These are phyloP conservation scores for Colistium nudipinnis DNA, from an alignment of 2,113 vertebrate species.

Conservation along the genomic window DNA sequence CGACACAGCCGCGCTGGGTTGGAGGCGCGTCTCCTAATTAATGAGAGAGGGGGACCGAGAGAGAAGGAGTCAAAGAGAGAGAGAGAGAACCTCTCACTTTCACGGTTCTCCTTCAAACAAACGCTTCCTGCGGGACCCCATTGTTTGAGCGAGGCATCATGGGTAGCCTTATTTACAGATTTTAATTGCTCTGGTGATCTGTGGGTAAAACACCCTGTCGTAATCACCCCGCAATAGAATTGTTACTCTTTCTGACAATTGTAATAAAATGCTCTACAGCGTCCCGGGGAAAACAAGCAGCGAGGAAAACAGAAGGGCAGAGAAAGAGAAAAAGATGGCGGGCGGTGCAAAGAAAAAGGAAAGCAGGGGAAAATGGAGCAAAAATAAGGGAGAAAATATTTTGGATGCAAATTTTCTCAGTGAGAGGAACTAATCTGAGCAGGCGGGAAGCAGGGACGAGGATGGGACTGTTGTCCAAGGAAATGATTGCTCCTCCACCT, in stretches of 20 bases:
- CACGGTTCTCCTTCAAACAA: conserved; percentile 81
- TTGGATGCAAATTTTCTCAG: conserved; percentile 76
- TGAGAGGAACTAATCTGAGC: conserved; percentile 79
- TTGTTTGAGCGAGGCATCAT: conserved; percentile 84
- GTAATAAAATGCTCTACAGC: conserved; percentile 85
- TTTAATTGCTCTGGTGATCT: conserved; percentile 94
- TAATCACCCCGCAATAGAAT: conserved; percentile 87
- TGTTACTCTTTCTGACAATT: conserved; percentile 87
- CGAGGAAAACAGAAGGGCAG: conserved; percentile 36
- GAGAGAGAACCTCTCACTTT: conserved; percentile 72
- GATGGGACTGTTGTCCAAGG: conserved; percentile 76
- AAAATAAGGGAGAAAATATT: conserved; percentile 64
- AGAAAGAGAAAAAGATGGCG: conserved; percentile 48
- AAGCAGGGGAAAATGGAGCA: conserved; percentile 22
- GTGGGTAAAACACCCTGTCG: conserved; percentile 82
- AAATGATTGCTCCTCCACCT: conserved; percentile 78
- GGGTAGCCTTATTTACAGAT: conserved; percentile 88
- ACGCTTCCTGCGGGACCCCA: conserved; percentile 80
- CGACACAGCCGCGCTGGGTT: conserved; percentile 76
- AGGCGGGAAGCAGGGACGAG: conserved; percentile 72
- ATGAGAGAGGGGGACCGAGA: conserved; percentile 52
- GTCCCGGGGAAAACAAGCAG: conserved; percentile 67
- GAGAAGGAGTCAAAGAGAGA: conserved; percentile 46
- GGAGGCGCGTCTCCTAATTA: conserved; percentile 83
- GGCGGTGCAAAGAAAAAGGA: conserved; percentile 41